Evolutionary conservation across 2,888 invertebrate species (phyloP).

Genomic region (Parascotia fuliginaria): DNA sequence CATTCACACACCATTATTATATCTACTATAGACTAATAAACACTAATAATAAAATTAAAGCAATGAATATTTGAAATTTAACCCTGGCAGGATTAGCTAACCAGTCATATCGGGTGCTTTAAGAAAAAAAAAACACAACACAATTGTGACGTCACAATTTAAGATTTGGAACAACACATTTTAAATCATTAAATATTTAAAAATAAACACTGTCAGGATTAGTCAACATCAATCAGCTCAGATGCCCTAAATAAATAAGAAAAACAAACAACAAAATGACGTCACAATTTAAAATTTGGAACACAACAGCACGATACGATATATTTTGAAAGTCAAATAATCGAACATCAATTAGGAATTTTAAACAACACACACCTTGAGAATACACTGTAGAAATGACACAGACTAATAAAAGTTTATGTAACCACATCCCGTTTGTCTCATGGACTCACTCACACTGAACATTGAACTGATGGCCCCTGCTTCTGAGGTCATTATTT

Average conservation of each 20-base stretch:
- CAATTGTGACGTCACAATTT: neutral
- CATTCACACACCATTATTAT: too few relatives aligned
- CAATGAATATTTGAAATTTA: too few relatives aligned
- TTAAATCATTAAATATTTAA: too few relatives aligned
- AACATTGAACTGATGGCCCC: constrained; percentile 25
- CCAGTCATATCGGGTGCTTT: neutral
- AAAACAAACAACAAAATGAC: neutral
- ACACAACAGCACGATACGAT: neutral
- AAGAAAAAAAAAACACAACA: neutral
- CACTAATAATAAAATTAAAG: too few relatives aligned
- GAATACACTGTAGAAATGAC: constrained; percentile 14
- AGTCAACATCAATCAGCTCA: neutral
- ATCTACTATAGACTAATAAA: too few relatives aligned
- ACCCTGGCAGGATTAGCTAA: neutral
- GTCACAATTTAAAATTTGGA: neutral
- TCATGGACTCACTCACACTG: constrained; percentile 15
- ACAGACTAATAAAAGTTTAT: constrained; percentile 26
- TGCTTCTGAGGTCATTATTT: constrained; percentile 50
- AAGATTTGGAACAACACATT: too few relatives aligned
- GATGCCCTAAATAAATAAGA: neutral
- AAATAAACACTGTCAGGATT: neutral
- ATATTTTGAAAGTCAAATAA: neutral
- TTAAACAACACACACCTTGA: constrained; percentile 39
- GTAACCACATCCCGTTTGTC: constrained; percentile 34
- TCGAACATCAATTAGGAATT: constrained; percentile 1